Conservation (phyloP, 2,888 invertebrate genomes). For the Andrena bucephala region DNA sequence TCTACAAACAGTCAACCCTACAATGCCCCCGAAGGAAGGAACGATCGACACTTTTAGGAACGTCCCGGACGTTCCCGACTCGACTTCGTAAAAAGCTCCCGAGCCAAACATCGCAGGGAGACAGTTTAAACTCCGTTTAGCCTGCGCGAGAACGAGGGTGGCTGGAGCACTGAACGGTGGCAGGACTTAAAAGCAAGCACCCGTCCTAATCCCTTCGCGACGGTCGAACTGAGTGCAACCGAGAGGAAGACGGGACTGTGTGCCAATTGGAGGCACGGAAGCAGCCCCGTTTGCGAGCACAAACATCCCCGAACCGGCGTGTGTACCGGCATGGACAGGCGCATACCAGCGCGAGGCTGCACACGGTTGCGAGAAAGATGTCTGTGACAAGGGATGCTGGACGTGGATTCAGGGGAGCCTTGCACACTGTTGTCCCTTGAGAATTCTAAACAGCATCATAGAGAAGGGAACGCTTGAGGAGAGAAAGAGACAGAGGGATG, state of each 20-base stretch:
- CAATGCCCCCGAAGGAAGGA: no score
- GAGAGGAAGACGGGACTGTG: neutral
- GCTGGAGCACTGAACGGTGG: neutral
- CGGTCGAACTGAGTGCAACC: constrained; percentile 7
- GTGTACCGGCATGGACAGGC: neutral
- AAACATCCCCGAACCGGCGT: constrained; percentile 27
- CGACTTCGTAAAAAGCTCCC: neutral
- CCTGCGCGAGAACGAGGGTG: neutral
- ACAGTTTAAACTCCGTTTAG: neutral
- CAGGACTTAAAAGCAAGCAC: neutral
- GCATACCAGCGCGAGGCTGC: neutral
- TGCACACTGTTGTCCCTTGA: constrained; percentile 46
- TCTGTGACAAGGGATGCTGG: constrained; percentile 31
- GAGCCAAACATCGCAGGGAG: neutral
- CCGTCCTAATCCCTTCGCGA: constrained; percentile 20
- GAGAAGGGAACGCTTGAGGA: neutral
- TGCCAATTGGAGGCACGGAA: constrained; percentile 22
- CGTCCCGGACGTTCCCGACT: neutral
- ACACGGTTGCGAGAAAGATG: constrained; percentile 42
- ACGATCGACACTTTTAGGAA: neutral
- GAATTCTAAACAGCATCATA: constrained; percentile 55
- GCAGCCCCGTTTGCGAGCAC: constrained; percentile 27
- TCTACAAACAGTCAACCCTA: no score
- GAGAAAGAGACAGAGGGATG: neutral
- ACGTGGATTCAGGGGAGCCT: constrained; percentile 48